Conservation (phyloP, 2,888 invertebrate species). For the Deilephila elpenor region DNA sequence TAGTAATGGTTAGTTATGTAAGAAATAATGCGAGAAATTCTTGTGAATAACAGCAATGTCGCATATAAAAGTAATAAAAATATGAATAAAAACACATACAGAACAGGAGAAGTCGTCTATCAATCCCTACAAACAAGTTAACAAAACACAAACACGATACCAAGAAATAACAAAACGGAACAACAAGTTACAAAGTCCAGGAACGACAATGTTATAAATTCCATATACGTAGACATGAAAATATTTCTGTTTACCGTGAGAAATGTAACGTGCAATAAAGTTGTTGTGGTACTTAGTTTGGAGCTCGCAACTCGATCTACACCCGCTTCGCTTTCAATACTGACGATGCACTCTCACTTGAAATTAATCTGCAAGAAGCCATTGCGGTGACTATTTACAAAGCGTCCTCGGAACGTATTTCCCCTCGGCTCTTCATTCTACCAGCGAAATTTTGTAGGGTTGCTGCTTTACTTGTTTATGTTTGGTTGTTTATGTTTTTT, state of each 20-base stretch:
- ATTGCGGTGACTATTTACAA: conserved; percentile 80
- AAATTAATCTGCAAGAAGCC: conserved; percentile 80
- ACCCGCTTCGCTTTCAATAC: conserved; percentile 51
- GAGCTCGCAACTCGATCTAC: not conserved
- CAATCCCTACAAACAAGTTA: not conserved
- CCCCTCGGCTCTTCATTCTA: conserved; percentile 68
- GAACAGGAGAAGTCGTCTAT: not conserved
- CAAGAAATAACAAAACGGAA: not conserved
- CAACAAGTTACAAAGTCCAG: conserved; percentile 1
- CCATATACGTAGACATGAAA: not conserved
- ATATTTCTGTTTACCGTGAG: not conserved
- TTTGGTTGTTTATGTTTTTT: not conserved
- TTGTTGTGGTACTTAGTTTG: not conserved
- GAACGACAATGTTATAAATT: conserved; percentile 1
- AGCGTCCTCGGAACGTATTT: conserved; percentile 64
- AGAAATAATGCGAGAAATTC: too few relatives aligned
- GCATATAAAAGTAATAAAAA: too few relatives aligned
- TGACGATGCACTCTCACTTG: conserved; percentile 70
- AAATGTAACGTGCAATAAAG: conserved; percentile 4
- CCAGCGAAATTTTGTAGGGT: conserved; percentile 59
- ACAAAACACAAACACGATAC: not conserved
- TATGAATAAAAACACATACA: too few relatives aligned
- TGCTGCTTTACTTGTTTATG: conserved; percentile 40
- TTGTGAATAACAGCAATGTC: too few relatives aligned
- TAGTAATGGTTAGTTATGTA: too few relatives aligned